phyloP scores from a whole-genome alignment of 2,888 invertebrate species.

The Aspidiotus rigidus region DNA sequence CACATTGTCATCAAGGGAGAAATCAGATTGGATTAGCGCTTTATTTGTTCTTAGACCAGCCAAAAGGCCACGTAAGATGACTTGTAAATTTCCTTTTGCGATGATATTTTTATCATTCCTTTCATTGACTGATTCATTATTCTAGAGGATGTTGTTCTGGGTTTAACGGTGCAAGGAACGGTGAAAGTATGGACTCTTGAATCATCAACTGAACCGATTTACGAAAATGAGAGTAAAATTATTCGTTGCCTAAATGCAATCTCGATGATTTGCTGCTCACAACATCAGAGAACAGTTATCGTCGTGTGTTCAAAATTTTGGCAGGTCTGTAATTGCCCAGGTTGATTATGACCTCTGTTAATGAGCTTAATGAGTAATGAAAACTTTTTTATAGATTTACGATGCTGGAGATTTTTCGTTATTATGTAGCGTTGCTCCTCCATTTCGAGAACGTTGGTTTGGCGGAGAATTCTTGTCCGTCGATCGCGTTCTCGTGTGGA shows the following conservation, averaged over 20 bases:
- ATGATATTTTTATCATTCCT: not conserved
- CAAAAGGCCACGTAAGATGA: conserved; percentile 52
- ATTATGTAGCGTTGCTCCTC: conserved; percentile 83
- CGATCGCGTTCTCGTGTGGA: conserved; percentile 88
- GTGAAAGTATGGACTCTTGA: conserved; percentile 94
- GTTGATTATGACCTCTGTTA: not conserved
- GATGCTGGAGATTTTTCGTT: conserved; percentile 91
- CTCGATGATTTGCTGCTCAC: conserved; percentile 84
- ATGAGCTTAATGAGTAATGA: not conserved
- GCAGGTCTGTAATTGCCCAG: conserved; percentile 55
- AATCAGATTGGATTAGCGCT: conserved; percentile 97
- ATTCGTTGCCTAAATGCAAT: conserved; percentile 89
- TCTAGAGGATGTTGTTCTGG: conserved; percentile 83
- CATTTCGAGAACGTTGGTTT: conserved; percentile 83
- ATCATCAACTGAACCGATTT: conserved; percentile 76
- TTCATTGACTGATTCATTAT: conserved; percentile 10
- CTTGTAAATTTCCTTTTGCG: not conserved
- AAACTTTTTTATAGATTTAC: conserved; percentile 51
- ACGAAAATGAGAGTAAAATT: conserved; percentile 88
- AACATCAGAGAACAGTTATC: conserved; percentile 91
- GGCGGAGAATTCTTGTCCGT: conserved; percentile 89
- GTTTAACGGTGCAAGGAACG: conserved; percentile 88
- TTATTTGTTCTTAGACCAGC: conserved; percentile 68
- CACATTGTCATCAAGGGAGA: conserved; percentile 84
- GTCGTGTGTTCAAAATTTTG: conserved; percentile 95